A percentile compares a stretch with the other conserved stretches of the same genome.
These are phyloP conservation scores for Belonocnema kinseyi DNA, from an alignment of 1,140 invertebrate species.

Conservation along the genomic window DNA sequence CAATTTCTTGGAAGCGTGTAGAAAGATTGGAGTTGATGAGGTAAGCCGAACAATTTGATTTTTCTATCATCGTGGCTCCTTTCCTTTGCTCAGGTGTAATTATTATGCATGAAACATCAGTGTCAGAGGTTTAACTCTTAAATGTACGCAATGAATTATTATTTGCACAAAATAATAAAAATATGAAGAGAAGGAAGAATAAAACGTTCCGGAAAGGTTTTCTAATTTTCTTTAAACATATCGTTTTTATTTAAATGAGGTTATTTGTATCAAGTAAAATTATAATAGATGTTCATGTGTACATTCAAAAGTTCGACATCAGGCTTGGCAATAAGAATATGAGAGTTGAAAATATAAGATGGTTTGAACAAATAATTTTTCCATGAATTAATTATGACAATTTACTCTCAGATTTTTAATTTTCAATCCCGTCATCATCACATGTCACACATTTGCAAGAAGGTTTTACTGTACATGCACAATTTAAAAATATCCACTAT, in stretches of 20 bases:
- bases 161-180: neutral
- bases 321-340: constrained; percentile 11
- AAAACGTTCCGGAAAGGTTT: neutral
- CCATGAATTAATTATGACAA: neutral
- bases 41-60: constrained; percentile 77
- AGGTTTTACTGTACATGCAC: neutral
- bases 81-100: constrained; percentile 36
- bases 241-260: neutral
- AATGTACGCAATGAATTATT: neutral
- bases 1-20: constrained; percentile 95
- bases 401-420: constrained; percentile 10
- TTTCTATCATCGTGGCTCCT: constrained; percentile 40
- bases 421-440: constrained; percentile 4
- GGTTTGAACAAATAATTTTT: neutral
- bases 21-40: constrained; percentile 94
- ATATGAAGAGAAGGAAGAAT: neutral
- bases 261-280: no score
- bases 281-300: neutral
- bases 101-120: constrained; percentile 14
- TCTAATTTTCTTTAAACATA: neutral
- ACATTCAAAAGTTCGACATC: constrained; percentile 3
- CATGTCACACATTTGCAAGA: neutral
- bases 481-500: neutral
- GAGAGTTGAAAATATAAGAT: neutral
- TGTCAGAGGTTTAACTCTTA: constrained; percentile 15